Evolutionary conservation across 2,888 invertebrate species (phyloP), one percentile per base, ranked within the genome.

Genomic region (Hydriomena furcata): DNA sequence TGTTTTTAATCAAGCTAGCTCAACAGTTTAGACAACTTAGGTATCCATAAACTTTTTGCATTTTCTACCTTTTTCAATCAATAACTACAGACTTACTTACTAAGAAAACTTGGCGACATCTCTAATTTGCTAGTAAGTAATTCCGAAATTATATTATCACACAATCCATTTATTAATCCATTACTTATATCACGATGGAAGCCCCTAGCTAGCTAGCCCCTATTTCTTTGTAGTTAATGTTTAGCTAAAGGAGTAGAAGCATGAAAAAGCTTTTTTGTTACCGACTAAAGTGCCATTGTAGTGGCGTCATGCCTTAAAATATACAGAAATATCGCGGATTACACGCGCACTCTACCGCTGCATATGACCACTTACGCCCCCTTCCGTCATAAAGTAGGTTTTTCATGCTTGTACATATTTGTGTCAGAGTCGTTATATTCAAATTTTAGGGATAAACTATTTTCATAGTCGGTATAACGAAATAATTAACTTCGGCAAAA

Each of bases 281-380:
- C 25, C 12, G 32, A 10, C 34, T 11, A 30, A 28, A 51, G 41
- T 52, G 27, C 52, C 49, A 36, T 61, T 60, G 68, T 55, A 35
- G 44, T 42, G 36, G 43, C 36, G 36, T 27, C 41, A 17, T 67
- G 65, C 67, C 66, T 76, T 70, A 69, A 66, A 70, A 64, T 61
- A 61, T 61, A 46, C 66, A 69, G 72, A 74, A 75, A 74, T 65
- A 63, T 63, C 60, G 57, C 54, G 66, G 62, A 68, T 73, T 69
- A 71, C 67, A 66, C 60, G 60, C 60, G 51, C 54, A 49, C 58
- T 59, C 52, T 46, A 37, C 45, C 40, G 31, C 41, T 58, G 59
- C 59, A 60, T 56, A 56, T 51, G 40, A 42, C 55, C 52, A 48
- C 59, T 58, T 59, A 54, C 50, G 10, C 20, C 27, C 27, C 5